A percentile compares a stretch with the other conserved stretches of the same genome.
These are phyloP conservation scores for Alcis repandata DNA, from an alignment of 2,888 invertebrate genomes.

Conservation along the genomic window DNA sequence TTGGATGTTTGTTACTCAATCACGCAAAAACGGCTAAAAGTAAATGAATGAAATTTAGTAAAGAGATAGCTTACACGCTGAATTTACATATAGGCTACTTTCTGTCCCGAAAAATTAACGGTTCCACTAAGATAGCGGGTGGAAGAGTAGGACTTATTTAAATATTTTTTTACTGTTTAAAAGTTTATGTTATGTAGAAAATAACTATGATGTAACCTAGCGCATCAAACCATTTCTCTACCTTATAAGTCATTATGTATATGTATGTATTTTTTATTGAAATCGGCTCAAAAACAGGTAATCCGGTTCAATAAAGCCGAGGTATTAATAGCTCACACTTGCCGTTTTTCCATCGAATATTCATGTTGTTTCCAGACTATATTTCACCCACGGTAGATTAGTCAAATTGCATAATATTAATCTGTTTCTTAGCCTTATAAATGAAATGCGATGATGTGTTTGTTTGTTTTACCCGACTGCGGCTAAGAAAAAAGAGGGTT, in stretches of 20 bases:
- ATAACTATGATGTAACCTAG: background rate
- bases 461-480: background rate
- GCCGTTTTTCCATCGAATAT: constrained; percentile 12
- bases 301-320: constrained; percentile 11
- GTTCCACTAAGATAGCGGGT: too few species aligned
- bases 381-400: constrained; percentile 37
- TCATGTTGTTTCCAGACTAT: constrained; percentile 6
- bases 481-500: too few species aligned
- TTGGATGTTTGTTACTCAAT: too few species aligned
- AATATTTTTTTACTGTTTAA: too few species aligned
- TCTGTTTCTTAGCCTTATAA: constrained; percentile 1
- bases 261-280: constrained; percentile 7
- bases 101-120: too few species aligned
- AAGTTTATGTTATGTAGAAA: background rate
- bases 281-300: constrained; percentile 6
- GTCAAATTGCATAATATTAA: constrained; percentile 23
- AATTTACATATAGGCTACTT: too few species aligned
- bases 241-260: background rate
- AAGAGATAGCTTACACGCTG: too few species aligned
- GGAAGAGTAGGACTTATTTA: too few species aligned
- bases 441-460: background rate
- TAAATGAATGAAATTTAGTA: too few species aligned
- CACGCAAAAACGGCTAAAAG: too few species aligned
- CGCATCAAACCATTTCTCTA: background rate
- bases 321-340: constrained; percentile 6